Evolutionary conservation across 2,113 vertebrate genomes (phyloP), one percentile per base, ranked within the genome.

Genomic region (Lethenteron reissneri): DNA sequence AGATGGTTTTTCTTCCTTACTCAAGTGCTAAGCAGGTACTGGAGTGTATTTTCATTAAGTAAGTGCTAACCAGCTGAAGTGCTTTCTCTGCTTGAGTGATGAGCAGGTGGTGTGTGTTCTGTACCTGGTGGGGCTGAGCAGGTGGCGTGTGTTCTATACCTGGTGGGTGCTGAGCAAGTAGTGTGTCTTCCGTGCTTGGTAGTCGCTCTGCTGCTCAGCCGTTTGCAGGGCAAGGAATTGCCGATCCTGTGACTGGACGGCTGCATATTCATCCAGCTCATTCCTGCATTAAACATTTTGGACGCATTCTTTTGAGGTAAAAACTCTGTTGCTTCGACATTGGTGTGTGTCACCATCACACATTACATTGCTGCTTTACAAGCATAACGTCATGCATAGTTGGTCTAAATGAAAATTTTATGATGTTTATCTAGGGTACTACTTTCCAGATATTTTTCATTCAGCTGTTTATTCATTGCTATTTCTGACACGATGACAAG

Each of bases 81-180:
- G 41, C 41, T 41, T 41, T 41, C 41, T 41, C 41, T 41, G 41
- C 41, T 41, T 41, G 41, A 41, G 41, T 41, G 41, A 41, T 7
- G 41, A 41, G 41, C 41, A 41, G 41, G 41, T 41, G 41, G 41
- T 41, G 41, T 41, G 41, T 41, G 41, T 41, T 41, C 41, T 41
- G 41, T 41, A 41, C 41, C 41, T 41, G 41, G 41, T 6, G 41
- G 6, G 7, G 41, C 41, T 41, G 41, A 41, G 41, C 41, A 41
- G 41, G 41, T 41, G 41, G 41, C 6, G 41, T 41, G 41, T 41
- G 41, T 41, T 41, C 41, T 41, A 41, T 72, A 96, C 90, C 88
- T 90, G 88, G 73, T 83, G 77, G 6, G 92, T 97, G 81, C 94
- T 95, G 79, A 95, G 81, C 73, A 97, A 88, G 82, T 92, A 85